These are phyloP conservation scores for Melospiza melodia DNA, from an alignment of 2,113 vertebrate species.

Conservation along the genomic window DNA sequence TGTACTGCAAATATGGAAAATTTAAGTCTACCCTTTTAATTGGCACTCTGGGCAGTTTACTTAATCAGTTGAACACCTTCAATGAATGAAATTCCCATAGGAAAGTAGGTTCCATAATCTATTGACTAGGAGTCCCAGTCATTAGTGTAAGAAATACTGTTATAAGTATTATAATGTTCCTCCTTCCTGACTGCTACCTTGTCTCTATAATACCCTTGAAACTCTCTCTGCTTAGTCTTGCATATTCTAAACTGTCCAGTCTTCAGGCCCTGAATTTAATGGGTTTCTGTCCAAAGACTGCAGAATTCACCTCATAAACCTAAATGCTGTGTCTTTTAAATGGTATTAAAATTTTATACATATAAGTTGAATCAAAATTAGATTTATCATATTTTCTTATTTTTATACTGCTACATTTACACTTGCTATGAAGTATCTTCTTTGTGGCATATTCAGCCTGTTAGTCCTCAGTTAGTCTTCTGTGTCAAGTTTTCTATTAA, in stretches of 20 bases:
- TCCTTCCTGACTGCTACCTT: neutral
- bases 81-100: constrained; percentile 51
- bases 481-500: neutral
- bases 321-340: neutral
- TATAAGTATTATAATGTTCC: neutral
- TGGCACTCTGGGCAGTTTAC: constrained; percentile 24
- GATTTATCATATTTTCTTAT: neutral
- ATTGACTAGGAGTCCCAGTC: neutral
- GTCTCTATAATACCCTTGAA: neutral
- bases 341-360: neutral
- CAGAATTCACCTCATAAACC: neutral
- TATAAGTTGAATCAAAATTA: neutral
- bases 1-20: constrained; percentile 69
- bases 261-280: neutral
- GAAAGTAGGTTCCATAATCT: constrained; percentile 24
- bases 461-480: neutral
- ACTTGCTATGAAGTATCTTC: neutral
- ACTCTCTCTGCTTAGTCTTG: neutral
- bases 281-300: neutral
- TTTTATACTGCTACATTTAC: neutral
- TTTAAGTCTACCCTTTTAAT: constrained; percentile 61
- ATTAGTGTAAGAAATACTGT: neutral
- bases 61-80: constrained; percentile 35
- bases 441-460: neutral
- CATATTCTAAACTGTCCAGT: neutral